Percentiles rank a stretch among this genome's conserved stretches.
Evolutionary conservation across 2,797 vertebrate genomes (phyloP).

Genomic region (Intellagama lesueurii): DNA sequence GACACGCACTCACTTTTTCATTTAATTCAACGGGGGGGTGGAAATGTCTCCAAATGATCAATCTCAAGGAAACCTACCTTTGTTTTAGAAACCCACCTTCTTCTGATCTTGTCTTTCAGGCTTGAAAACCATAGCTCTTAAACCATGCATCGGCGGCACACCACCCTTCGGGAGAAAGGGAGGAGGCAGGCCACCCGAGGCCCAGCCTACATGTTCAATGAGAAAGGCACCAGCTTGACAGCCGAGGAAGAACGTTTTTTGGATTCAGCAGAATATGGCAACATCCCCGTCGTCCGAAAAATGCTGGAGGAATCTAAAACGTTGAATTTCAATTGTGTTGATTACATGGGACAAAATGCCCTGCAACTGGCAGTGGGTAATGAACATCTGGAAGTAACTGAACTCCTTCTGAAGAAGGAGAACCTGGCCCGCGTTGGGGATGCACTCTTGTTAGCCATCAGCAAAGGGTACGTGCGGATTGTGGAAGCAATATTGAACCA

Average conservation of each 20-base stretch:
- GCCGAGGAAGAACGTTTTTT: slow-evolving; percentile 93
- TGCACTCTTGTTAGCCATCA: slow-evolving; percentile 92
- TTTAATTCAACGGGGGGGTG: too few relatives aligned
- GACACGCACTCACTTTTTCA: too few relatives aligned
- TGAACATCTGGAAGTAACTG: slow-evolving; percentile 94
- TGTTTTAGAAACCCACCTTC: slow-evolving; percentile 5
- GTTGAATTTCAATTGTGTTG: slow-evolving; percentile 94
- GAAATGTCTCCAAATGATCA: too few relatives aligned
- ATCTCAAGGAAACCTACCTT: slow-evolving; percentile 29
- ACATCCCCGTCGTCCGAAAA: slow-evolving; percentile 96
- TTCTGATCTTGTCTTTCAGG: slow-evolving; percentile 73
- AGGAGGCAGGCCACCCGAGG: slow-evolving; percentile 94
- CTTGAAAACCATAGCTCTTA: slow-evolving; percentile 76
- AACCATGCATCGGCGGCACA: slow-evolving; percentile 93
- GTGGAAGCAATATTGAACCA: slow-evolving; percentile 95
- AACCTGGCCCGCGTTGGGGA: slow-evolving; percentile 93
- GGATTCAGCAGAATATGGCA: slow-evolving; percentile 95
- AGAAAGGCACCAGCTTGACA: slow-evolving; percentile 92
- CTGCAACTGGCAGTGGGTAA: slow-evolving; percentile 94
- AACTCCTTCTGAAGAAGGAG: slow-evolving; percentile 94
- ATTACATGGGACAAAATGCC: slow-evolving; percentile 98
- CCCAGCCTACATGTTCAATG: slow-evolving; percentile 98
- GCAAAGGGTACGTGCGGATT: slow-evolving; percentile 95
- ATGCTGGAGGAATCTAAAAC: slow-evolving; percentile 98
- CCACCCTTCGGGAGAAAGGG: slow-evolving; percentile 94